Conservation (phyloP, 2,797 vertebrate genomes). For the Amniataba percoides region DNA sequence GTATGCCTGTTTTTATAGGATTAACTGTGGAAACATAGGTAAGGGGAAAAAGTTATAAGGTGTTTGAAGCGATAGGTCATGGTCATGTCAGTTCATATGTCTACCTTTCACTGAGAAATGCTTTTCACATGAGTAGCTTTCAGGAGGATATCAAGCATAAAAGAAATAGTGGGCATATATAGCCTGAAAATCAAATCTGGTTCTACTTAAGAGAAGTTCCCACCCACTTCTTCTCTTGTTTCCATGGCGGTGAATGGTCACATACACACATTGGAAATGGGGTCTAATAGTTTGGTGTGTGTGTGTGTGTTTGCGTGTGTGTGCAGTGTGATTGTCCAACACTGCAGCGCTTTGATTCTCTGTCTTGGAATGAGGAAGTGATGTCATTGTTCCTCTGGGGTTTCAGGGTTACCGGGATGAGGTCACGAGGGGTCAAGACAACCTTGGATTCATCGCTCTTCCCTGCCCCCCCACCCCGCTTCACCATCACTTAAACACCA, state of each 20-base stretch:
- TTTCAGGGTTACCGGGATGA: constrained; percentile 79
- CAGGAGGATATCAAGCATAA: constrained; percentile 61
- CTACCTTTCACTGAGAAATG: constrained; percentile 64
- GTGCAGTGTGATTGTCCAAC: constrained; percentile 55
- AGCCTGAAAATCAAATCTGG: constrained; percentile 78
- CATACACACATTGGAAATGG: constrained; percentile 67
- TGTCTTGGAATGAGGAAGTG: constrained; percentile 76
- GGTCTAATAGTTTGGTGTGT: constrained; percentile 63
- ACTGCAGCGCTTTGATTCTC: constrained; percentile 74
- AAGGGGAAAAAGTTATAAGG: constrained; percentile 63
- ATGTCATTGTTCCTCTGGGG: constrained; percentile 81
- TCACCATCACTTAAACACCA: constrained; percentile 66
- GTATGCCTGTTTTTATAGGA: constrained; percentile 65
- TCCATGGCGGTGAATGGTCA: constrained; percentile 75
- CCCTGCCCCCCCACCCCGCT: constrained; percentile 17
- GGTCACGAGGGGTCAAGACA: constrained; percentile 76
- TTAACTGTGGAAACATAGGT: constrained; percentile 69
- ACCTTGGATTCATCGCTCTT: constrained; percentile 72
- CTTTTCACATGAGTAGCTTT: constrained; percentile 69
- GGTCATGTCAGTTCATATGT: constrained; percentile 59
- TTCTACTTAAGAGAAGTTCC: constrained; percentile 78
- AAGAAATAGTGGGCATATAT: constrained; percentile 60
- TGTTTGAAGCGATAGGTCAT: constrained; percentile 67
- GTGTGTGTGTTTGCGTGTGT: constrained; percentile 26
- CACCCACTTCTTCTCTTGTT: constrained; percentile 76